Base-by-base conservation (phyloP, 2,888 invertebrate genomes). In the Eueremaeus valkanovi region DNA sequence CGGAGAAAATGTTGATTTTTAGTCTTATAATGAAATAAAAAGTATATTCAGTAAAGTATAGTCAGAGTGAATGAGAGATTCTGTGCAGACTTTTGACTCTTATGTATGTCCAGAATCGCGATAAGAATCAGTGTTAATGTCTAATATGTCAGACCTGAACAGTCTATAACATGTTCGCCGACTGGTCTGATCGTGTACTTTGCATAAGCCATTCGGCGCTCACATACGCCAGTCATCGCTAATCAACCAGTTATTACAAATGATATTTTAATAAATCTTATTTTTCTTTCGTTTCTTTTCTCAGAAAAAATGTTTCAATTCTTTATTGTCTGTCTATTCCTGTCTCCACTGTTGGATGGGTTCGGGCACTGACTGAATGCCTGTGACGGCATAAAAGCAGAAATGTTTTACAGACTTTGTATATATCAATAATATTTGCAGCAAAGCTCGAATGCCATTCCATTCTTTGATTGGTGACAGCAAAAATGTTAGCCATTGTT, bases 111-210 rank as follows among this genome's bases (percentile, higher is more conserved):
- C 45, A 55, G 27, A 55, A 55, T 55, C 8, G 3, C 5, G 63
- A 63, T 63, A 63, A 33, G 31, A 63, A 63, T 63, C 63, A 24
- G 63, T 63, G 63, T 63, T 63, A 63, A 63, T 63, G 63, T 33
- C 33, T 63, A 63, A 63, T 18, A 21, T 63, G 63, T 63, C 63
- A 63, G 63, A 5, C 21, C 16, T 55, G 55, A 55, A 55, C 55
- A 55, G 55, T 21, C 21, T 55, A 55, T 27, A 24, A 18, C 9
- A n/a, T 49, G 49, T 11, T 5, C 27, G 27, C 55, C 55, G 55
- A 27, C 27, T 9, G 21, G 24, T n/a, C 24, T 55, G 55, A 9
- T 24, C 24, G 13, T 55, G 55, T 49, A 55, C 24, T 55, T 55
- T 55, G 55, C 55, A 55, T 55, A 55, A 55, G 55, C 55, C 13